phyloP scores from a whole-genome alignment of 2,888 invertebrate genomes.

The Oscheius onirici region DNA sequence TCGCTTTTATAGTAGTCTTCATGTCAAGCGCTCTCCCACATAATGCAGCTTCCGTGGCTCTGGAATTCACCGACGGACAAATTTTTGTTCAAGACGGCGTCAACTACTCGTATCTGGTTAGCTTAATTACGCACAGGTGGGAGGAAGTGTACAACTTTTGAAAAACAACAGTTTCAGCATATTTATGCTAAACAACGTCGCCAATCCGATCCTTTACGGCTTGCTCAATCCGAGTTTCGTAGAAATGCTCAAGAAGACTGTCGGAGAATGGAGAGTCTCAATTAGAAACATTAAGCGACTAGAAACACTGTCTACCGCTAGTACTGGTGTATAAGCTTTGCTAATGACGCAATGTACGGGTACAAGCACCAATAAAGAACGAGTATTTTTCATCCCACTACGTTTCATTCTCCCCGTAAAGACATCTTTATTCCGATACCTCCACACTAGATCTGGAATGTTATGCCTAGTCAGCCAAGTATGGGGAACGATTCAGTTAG shows the following conservation, averaged over 20 bases:
- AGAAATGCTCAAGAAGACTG: slow-evolving; percentile 30
- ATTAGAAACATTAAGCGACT: slow-evolving; percentile 18
- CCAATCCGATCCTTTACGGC: slow-evolving; percentile 34
- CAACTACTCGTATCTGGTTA: slow-evolving; percentile 31
- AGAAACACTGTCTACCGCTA: slow-evolving; percentile 26
- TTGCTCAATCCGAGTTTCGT: slow-evolving; percentile 34
- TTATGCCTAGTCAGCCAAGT: too few relatives aligned
- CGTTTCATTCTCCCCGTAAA: too few relatives aligned
- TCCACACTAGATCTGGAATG: too few relatives aligned
- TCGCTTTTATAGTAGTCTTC: slow-evolving; percentile 34
- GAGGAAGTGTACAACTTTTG: neutral
- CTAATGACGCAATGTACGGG: neutral
- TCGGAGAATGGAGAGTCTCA: slow-evolving; percentile 13
- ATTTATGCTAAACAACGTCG: slow-evolving; percentile 32
- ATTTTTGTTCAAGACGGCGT: slow-evolving; percentile 19
- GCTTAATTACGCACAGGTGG: slow-evolving; percentile 33
- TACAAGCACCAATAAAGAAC: neutral
- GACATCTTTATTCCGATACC: too few relatives aligned
- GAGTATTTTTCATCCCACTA: too few relatives aligned
- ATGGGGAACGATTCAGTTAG: too few relatives aligned
- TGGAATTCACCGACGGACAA: slow-evolving; percentile 33
- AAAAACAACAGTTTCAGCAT: slow-evolving; percentile 18
- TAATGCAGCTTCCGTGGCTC: slow-evolving; percentile 24
- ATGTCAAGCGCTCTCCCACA: slow-evolving; percentile 29
- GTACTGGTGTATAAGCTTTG: slow-evolving; percentile 12